Conservation (phyloP, 2,888 invertebrate genomes). For the Spilosoma lubricipeda region DNA sequence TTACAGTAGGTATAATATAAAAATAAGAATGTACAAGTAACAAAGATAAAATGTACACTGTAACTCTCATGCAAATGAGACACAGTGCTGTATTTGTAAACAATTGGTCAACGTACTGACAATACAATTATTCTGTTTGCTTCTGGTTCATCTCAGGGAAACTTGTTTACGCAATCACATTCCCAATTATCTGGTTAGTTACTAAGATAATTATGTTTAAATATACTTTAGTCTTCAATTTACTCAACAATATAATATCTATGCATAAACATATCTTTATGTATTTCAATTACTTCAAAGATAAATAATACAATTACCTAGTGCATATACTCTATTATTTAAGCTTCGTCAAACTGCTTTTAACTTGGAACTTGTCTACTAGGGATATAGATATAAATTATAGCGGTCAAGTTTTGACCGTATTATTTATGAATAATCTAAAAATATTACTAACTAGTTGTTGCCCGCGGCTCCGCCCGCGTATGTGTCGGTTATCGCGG, state of each 20-base stretch:
- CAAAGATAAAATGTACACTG: not conserved
- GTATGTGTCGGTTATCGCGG: no score
- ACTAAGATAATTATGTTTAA: not conserved
- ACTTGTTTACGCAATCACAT: slow-evolving; percentile 11
- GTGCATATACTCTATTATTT: not conserved
- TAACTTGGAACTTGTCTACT: not conserved
- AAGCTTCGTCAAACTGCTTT: not conserved
- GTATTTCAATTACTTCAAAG: not conserved
- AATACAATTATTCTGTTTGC: not conserved
- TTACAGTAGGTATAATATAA: no score
- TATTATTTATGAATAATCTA: no score
- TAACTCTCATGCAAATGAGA: not conserved
- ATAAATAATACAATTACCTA: no score
- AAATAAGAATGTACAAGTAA: not conserved
- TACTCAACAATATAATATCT: not conserved
- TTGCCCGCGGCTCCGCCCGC: no score
- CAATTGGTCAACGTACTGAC: not conserved
- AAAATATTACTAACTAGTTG: no score
- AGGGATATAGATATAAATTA: not conserved
- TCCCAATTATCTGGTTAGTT: slow-evolving; percentile 12
- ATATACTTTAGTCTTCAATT: not conserved
- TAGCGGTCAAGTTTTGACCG: no score
- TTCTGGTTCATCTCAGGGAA: not conserved
- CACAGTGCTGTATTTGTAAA: not conserved
- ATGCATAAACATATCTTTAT: not conserved